Base-by-base conservation (phyloP, 2,888 invertebrate species). In the Lordiphosa fenestrarum region DNA sequence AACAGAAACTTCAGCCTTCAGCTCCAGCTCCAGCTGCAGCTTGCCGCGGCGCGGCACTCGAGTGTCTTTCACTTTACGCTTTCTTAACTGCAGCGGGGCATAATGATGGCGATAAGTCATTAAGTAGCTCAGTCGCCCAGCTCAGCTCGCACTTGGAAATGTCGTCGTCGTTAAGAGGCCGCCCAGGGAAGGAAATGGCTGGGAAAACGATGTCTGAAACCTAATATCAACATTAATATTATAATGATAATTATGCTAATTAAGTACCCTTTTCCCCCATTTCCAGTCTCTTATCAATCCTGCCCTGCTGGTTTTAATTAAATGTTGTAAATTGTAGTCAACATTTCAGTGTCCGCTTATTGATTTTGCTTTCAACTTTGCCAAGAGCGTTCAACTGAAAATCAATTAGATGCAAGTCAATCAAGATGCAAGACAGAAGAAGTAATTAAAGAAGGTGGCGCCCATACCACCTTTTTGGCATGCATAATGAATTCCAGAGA, bases 61-160 rank as follows among this genome's bases (percentile, higher is more conserved):
- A 66, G 70, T 59, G 58, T 72, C 78, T 74, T 75, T 75, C 75
- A 75, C 69, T 78, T 68, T 68, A 75, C 70, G 75, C 70, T 78
- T 70, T 75, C 73, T 66, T 65, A 78, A 71, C 68, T 66, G 62
- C 66, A 68, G 64, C 63, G 68, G 63, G 68, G 49, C 80, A 76
- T 78, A 78, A 78, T 76, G 68, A 69, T 53, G 57, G 73, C 68
- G 66, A 78, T 78, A 75, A 78, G 80, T 78, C 73, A 78, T 75
- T 76, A 78, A 76, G 73, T 75, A 76, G 75, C 75, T 78, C 68
- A 75, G 53, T 64, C 64, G 49, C 49, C 56, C 53, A 30, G 30
- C 40, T 41, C 36, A 35, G 46, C 44, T 21, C 7, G 21, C 10
- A 35, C 21, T 35, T 52, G 15, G 39, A 50, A 44, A 50, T 53